These are phyloP conservation scores for Vanessa cardui DNA, from an alignment of 2,888 invertebrate genomes.

Conservation along the genomic window DNA sequence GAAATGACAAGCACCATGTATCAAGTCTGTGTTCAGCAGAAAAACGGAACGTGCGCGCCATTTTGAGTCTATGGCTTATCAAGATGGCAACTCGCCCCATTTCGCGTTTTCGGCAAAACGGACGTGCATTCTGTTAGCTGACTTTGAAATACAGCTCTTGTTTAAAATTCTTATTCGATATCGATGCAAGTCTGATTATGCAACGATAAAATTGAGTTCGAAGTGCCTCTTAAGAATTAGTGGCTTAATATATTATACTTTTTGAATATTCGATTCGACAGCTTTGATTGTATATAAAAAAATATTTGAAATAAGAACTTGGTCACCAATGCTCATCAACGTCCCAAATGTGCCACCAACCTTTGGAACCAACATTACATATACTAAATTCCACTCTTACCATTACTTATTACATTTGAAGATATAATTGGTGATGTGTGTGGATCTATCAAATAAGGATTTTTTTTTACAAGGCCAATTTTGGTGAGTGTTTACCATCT, in stretches of 20 bases:
- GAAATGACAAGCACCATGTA: constrained; percentile 47
- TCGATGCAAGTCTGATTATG: constrained; percentile 30
- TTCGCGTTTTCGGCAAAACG: constrained; percentile 33
- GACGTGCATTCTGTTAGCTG: constrained; percentile 39
- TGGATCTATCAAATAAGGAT: too few species aligned
- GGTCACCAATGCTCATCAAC: too few species aligned
- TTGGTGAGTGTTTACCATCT: too few species aligned
- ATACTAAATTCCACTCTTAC: too few species aligned
- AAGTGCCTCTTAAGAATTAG: background rate
- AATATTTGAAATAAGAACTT: too few species aligned
- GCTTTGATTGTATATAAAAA: too few species aligned
- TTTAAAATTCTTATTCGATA: constrained; percentile 38
- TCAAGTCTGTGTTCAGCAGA: constrained; percentile 46
- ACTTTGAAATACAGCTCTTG: constrained; percentile 37
- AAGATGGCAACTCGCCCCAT: constrained; percentile 43
- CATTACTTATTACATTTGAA: too few species aligned
- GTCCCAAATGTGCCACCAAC: too few species aligned
- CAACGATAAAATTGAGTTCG: constrained; percentile 25
- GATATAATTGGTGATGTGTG: too few species aligned
- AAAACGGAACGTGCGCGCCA: constrained; percentile 44
- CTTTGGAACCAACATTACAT: too few species aligned
- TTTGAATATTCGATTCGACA: too few species aligned
- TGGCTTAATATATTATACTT: background rate
- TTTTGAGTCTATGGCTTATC: constrained; percentile 44
- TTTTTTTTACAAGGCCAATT: too few species aligned